Conservation (phyloP, 2,113 vertebrate species). For the Lepus europaeus region DNA sequence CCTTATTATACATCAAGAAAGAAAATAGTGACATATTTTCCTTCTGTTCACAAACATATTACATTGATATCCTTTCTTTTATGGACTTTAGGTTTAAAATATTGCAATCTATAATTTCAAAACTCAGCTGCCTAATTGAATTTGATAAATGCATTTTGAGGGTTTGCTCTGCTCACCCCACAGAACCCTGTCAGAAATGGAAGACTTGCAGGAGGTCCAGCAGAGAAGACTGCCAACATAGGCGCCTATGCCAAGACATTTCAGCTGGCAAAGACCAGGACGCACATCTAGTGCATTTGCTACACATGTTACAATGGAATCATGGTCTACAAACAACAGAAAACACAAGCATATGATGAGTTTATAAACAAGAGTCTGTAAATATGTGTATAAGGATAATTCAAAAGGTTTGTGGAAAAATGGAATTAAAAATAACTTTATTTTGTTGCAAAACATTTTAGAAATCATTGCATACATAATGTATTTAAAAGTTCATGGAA, state of each 20-base stretch:
- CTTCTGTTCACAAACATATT: constrained; percentile 16
- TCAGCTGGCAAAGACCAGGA: neutral
- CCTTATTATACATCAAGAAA: neutral
- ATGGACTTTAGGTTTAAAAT: neutral
- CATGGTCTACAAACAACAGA: neutral
- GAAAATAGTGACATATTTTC: constrained; percentile 19
- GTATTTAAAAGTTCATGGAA: too few species aligned
- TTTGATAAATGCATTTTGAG: neutral
- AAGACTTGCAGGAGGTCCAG: neutral
- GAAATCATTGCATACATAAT: too few species aligned
- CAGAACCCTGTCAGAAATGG: neutral
- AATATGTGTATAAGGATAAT: too few species aligned
- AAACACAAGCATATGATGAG: neutral
- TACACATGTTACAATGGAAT: neutral
- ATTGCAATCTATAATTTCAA: neutral
- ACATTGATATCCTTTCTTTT: neutral
- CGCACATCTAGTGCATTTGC: neutral
- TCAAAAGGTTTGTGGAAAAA: too few species aligned
- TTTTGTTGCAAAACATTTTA: too few species aligned
- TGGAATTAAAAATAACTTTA: too few species aligned
- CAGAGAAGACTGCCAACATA: neutral
- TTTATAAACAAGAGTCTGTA: neutral
- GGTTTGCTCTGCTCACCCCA: neutral
- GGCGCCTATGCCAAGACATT: neutral
- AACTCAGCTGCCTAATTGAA: neutral